phyloP scores from a whole-genome alignment of 2,797 vertebrate genomes.

The Taenioides sp. region DNA sequence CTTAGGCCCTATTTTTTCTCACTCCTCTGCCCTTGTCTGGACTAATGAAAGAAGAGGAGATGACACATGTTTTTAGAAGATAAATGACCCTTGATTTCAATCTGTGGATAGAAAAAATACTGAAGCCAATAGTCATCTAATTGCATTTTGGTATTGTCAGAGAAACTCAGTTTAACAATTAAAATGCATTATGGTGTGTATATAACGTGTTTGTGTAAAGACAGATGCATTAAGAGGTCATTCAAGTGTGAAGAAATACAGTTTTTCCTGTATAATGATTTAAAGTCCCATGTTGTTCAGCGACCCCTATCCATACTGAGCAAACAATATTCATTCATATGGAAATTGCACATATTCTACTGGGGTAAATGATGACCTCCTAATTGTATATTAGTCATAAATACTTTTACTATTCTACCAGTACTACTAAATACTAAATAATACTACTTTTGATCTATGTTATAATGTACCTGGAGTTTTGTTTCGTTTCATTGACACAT shows the following conservation, averaged over 20 bases:
- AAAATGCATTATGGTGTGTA: constrained; percentile 49
- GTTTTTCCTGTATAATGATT: constrained; percentile 53
- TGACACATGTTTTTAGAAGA: constrained; percentile 63
- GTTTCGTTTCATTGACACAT: no score
- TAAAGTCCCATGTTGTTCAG: constrained; percentile 49
- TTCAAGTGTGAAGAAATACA: constrained; percentile 61
- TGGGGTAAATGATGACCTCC: background rate
- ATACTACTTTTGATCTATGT: no score
- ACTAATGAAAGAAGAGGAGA: constrained; percentile 59
- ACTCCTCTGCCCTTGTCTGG: constrained; percentile 27
- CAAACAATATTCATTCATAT: background rate
- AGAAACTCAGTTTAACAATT: constrained; percentile 69
- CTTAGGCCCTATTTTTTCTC: constrained; percentile 21
- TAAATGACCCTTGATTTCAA: constrained; percentile 57
- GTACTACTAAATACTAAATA: no score
- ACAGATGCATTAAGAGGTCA: constrained; percentile 46
- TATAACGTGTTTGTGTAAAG: constrained; percentile 41
- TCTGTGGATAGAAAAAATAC: constrained; percentile 30
- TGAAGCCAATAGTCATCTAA: constrained; percentile 51
- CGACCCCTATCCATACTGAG: background rate
- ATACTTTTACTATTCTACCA: no score
- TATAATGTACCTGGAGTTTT: no score
- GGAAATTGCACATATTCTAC: background rate
- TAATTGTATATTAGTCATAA: background rate
- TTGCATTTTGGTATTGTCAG: constrained; percentile 42